Base-by-base conservation (phyloP, 2,888 invertebrate species). In the Limenitis camilla region DNA sequence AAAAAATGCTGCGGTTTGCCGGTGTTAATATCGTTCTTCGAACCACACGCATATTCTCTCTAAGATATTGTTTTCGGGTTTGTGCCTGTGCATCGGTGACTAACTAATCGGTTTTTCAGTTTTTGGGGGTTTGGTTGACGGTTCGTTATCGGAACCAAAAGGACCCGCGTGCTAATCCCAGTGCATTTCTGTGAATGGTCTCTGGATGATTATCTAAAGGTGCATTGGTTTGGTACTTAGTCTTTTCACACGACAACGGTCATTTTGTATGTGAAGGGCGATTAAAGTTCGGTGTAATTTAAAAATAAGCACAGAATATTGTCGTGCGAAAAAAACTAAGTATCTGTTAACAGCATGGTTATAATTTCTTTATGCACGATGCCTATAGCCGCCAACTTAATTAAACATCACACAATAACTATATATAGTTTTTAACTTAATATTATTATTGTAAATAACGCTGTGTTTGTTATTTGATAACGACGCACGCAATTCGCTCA, bases 131-230 rank as follows among this genome's bases (percentile, higher is more conserved):
- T 62, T 95, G 95, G 94, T 91, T 98, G 91, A 97, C 98, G 71
- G 94, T 97, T 81, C 93, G 97, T 74, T 98, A 96, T 91, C 94
- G 98, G 89, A 98, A 98, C 90, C 97, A 97, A 90, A 97, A 97
- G 93, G 97, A 98, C 90, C 98, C 97, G 72, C 91, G 96, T 69
- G 96, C 96, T 89, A 96, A 97, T 90, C 96, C 97, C 76, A 96
- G 96, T 90, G 97, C 97, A 89, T 98, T 97, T 90, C 94, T 98
- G 82, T 97, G 96, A 94, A 91, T 89, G 85, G 73, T 73, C 74
- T 76, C 76, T 75, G 68, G 81, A 81, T 73, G 67, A 71, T 69
- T 44, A 48, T 74, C 66, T 67, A 73, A 77, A 87, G 87, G 86
- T 86, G 85, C 83, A 74, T 78, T 74, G 74, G 79, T 77, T 75